Conservation (phyloP, 2,888 invertebrate species). For the Agonum fuliginosum region DNA sequence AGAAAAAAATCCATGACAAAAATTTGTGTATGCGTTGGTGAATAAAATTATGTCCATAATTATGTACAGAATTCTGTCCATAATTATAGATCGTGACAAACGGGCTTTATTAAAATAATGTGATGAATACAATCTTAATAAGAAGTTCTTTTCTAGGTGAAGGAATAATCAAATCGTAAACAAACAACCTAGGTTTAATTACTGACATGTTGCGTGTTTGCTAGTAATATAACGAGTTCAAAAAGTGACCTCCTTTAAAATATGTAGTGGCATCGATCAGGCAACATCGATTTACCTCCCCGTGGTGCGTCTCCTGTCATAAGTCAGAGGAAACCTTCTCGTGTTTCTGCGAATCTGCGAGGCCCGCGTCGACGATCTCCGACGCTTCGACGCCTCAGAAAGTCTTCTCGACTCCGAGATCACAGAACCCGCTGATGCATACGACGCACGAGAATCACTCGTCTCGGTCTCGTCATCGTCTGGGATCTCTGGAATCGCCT, state of each 20-base stretch:
- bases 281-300: conserved; percentile 76
- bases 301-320: conserved; percentile 77
- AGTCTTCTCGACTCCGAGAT: conserved; percentile 69
- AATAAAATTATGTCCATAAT: too few relatives aligned
- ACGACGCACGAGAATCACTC: conserved; percentile 69
- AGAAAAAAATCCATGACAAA: too few relatives aligned
- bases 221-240: neutral
- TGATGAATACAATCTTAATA: conserved; percentile 12
- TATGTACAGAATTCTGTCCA: too few relatives aligned
- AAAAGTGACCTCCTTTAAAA: too few relatives aligned
- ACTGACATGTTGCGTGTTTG: conserved; percentile 17
- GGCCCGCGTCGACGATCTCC: conserved; percentile 69
- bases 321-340: conserved; percentile 75
- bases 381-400: conserved; percentile 68
- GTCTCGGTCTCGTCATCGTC: conserved; percentile 66
- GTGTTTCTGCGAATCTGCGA: conserved; percentile 73
- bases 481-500: conserved; percentile 72
- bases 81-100: too few relatives aligned
- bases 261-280: neutral
- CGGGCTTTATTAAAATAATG: conserved; percentile 1
- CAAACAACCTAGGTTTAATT: conserved; percentile 18
- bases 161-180: conserved; percentile 25
- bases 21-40: too few relatives aligned
- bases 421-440: conserved; percentile 69
- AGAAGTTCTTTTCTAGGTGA: conserved; percentile 12